Evolutionary conservation across 2,888 invertebrate species (phyloP).

Genomic region (Nebria brevicollis): DNA sequence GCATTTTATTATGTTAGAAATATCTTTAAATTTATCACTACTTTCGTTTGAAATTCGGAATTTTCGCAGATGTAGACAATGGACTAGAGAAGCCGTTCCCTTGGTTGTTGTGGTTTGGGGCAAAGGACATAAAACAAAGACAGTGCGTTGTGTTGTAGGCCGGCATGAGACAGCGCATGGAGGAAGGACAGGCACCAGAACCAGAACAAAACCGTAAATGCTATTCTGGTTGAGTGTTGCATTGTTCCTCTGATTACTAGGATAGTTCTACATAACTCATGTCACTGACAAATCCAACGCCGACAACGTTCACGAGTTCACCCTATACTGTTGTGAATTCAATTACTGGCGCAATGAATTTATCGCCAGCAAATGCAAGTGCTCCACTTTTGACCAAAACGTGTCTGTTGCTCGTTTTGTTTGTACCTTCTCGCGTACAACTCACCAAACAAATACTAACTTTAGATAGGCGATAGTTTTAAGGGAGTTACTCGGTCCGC

Average conservation of each 20-base stretch:
- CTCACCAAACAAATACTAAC: slow-evolving; percentile 8
- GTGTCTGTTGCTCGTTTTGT: slow-evolving; percentile 17
- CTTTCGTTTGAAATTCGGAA: background rate
- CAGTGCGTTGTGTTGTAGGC: background rate
- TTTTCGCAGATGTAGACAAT: background rate
- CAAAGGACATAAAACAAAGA: background rate
- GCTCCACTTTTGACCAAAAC: slow-evolving; percentile 29
- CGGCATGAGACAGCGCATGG: background rate
- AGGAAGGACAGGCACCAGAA: slow-evolving; percentile 17
- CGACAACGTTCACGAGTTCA: background rate
- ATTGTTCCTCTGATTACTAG: slow-evolving; percentile 34
- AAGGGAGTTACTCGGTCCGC: background rate
- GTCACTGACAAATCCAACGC: slow-evolving; percentile 22
- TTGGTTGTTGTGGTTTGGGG: background rate
- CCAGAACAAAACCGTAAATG: slow-evolving; percentile 12
- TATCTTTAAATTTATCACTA: background rate
- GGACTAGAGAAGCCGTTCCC: background rate
- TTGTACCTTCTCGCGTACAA: slow-evolving; percentile 10
- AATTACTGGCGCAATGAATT: slow-evolving; percentile 34
- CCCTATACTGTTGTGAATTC: slow-evolving; percentile 27
- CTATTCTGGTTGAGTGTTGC: slow-evolving; percentile 39
- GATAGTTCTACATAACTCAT: slow-evolving; percentile 42
- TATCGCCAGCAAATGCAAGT: slow-evolving; percentile 29
- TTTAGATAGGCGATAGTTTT: background rate
- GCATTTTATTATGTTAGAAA: background rate